Percentiles rank a stretch among this genome's conserved stretches.
These are phyloP conservation scores for Pseudocheirus occidentalis DNA, from an alignment of 2,797 vertebrate genomes.

Conservation along the genomic window DNA sequence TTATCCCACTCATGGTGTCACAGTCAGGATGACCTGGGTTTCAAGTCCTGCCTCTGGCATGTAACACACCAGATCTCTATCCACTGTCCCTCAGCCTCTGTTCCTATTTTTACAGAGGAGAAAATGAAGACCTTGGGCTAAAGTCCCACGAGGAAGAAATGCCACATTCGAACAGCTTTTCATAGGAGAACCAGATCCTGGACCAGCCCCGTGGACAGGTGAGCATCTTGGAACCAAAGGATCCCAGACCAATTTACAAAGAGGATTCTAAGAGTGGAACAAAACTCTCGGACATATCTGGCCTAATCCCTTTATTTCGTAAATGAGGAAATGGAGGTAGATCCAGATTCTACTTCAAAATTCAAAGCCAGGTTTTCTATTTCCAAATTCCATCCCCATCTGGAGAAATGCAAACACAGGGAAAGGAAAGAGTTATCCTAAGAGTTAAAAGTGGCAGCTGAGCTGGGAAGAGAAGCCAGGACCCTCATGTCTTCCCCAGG, in stretches of 20 bases:
- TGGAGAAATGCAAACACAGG: background rate
- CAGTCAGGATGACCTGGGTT: background rate
- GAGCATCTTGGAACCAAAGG: background rate
- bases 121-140: background rate
- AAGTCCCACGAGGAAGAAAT: background rate
- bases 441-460: background rate
- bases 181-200: background rate
- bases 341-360: background rate
- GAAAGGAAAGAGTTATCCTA: background rate
- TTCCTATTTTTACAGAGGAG: background rate
- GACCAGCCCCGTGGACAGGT: background rate
- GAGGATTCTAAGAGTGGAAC: background rate
- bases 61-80: background rate
- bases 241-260: background rate
- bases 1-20: too few species aligned
- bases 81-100: background rate
- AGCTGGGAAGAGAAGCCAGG: background rate
- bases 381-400: background rate
- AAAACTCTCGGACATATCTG: background rate
- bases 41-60: background rate
- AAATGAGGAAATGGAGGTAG: background rate
- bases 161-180: background rate
- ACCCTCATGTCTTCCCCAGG: background rate
- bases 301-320: background rate
- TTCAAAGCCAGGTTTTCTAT: background rate